Conservation (phyloP, 2,888 invertebrate species). For the Coelogynopora nodosa region DNA sequence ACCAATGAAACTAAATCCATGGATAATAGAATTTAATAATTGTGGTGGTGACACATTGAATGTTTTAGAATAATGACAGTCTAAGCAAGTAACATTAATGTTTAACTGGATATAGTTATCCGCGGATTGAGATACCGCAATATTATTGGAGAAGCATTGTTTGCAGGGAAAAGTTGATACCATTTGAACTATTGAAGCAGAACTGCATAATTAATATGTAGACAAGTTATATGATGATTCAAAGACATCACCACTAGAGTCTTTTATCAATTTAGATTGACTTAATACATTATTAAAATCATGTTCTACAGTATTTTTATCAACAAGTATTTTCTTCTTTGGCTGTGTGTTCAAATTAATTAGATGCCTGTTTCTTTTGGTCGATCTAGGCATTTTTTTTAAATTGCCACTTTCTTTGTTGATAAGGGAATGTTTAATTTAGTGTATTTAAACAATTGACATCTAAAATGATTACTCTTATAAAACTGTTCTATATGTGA, state of each 20-base stretch:
- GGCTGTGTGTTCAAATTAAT: not conserved
- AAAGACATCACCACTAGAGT: not conserved
- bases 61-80: not conserved
- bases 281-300: not conserved
- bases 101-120: not conserved
- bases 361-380: not conserved
- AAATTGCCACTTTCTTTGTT: not conserved
- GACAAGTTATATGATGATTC: not conserved
- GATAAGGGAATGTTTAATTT: not conserved
- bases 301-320: not conserved
- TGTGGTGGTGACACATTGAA: not conserved
- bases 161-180: not conserved
- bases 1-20: not conserved
- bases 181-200: not conserved
- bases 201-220: not conserved
- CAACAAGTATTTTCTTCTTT: not conserved
- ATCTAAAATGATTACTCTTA: not conserved
- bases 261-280: not conserved
- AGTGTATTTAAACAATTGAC: not conserved
- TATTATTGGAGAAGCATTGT: not conserved
- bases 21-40: not conserved
- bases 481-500: not conserved
- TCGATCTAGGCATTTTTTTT: not conserved
- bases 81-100: not conserved
- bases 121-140: not conserved